Conservation (phyloP, 2,888 invertebrate species). For the Eilema sororculum region DNA sequence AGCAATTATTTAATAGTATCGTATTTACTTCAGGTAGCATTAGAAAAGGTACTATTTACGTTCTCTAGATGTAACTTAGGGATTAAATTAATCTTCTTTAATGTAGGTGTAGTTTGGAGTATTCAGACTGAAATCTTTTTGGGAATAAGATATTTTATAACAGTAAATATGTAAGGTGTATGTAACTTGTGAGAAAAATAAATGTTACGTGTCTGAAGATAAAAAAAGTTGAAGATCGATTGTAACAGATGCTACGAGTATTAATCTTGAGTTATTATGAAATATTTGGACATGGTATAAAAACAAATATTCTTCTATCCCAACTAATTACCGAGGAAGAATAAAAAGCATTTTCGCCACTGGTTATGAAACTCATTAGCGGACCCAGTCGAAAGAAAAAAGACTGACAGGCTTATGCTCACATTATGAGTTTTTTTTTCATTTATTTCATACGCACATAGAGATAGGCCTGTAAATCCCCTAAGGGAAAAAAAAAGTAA, state of each 20-base stretch:
- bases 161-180: neutral
- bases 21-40: conserved; percentile 6
- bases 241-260: neutral
- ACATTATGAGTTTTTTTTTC: too few species aligned
- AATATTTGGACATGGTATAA: neutral
- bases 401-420: neutral
- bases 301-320: neutral
- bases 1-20: conserved; percentile 9
- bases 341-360: conserved; percentile 1
- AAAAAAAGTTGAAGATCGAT: neutral
- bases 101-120: neutral
- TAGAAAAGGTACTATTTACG: neutral
- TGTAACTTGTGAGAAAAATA: neutral
- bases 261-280: neutral
- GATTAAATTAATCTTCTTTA: neutral
- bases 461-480: too few species aligned
- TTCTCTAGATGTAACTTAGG: neutral
- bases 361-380: conserved; percentile 4
- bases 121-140: neutral
- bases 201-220: too few species aligned
- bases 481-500: too few species aligned
- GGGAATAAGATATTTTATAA: neutral
- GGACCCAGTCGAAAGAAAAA: neutral
- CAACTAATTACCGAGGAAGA: neutral
- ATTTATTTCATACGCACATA: too few species aligned